Percentiles rank a stretch among this genome's conserved stretches.
Evolutionary conservation across 2,113 vertebrate species (phyloP).

Genomic region (Vidua macroura): DNA sequence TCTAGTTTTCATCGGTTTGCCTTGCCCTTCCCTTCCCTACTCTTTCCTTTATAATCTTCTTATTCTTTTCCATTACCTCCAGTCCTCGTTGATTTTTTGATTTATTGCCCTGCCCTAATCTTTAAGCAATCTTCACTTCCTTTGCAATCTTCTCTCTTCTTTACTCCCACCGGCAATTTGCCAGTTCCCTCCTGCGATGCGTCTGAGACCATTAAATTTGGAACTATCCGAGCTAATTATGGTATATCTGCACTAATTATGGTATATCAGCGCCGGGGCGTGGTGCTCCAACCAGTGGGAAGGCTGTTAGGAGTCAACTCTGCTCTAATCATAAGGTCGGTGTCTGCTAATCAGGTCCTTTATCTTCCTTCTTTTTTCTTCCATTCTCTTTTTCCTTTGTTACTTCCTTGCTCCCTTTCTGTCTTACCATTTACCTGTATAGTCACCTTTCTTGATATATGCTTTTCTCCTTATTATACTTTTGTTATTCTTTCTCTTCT

Average conservation of each 20-base stretch:
- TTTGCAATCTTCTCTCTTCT: not conserved
- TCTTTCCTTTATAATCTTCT: not conserved
- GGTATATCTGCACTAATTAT: not conserved
- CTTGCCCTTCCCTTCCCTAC: accelerated
- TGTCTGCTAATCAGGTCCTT: not conserved
- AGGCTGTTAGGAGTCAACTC: not conserved
- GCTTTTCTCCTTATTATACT: not conserved
- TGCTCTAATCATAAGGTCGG: not conserved
- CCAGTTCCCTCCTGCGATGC: accelerated
- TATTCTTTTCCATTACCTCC: accelerated
- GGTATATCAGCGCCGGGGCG: too few species aligned
- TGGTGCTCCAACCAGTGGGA: not conserved
- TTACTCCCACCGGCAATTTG: not conserved
- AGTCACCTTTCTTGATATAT: too few species aligned
- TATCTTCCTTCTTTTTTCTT: not conserved
- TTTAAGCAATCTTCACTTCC: not conserved
- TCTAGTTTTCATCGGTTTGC: accelerated
- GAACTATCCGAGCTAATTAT: not conserved
- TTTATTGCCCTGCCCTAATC: not conserved
- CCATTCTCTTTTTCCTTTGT: not conserved
- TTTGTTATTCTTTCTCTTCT: not conserved
- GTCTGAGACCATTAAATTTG: accelerated
- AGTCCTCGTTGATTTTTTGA: not conserved
- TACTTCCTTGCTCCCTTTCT: not conserved
- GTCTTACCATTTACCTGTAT: not conserved